Conservation (phyloP, 2,888 invertebrate genomes). For the Anoplius nigerrimus region DNA sequence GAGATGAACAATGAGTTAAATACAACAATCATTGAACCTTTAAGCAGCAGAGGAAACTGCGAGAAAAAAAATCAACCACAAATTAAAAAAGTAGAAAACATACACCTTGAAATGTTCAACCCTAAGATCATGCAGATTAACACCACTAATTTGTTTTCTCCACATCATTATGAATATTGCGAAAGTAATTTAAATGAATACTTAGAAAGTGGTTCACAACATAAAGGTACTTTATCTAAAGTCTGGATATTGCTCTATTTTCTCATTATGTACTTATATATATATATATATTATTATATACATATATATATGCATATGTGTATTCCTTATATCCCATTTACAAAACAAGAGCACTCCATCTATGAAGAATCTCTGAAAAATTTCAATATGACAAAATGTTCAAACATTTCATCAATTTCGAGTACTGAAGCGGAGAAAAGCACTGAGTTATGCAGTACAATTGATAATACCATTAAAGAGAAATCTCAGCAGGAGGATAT, state of each 20-base stretch:
- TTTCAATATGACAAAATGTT: not conserved
- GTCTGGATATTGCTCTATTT: too few relatives aligned
- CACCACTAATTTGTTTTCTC: slow-evolving; percentile 26
- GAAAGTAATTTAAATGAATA: slow-evolving; percentile 7
- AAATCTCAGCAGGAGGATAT: too few relatives aligned
- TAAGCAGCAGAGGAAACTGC: too few relatives aligned
- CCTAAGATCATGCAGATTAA: not conserved
- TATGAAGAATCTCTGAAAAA: not conserved
- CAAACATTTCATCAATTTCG: not conserved
- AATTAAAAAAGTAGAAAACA: too few relatives aligned
- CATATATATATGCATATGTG: not conserved
- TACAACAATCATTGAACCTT: too few relatives aligned
- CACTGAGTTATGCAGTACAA: too few relatives aligned
- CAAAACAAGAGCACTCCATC: not conserved
- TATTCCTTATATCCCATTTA: not conserved
- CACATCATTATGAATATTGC: slow-evolving; percentile 25
- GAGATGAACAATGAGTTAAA: too few relatives aligned
- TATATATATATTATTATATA: not conserved
- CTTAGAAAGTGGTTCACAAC: too few relatives aligned
- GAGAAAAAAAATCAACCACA: too few relatives aligned
- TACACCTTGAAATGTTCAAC: too few relatives aligned
- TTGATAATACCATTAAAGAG: too few relatives aligned
- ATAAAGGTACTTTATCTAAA: slow-evolving; percentile 2
- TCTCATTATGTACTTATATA: not conserved
- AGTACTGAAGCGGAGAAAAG: too few relatives aligned